Evolutionary conservation across 2,888 invertebrate species (phyloP).

Genomic region (Orthosia gracilis): DNA sequence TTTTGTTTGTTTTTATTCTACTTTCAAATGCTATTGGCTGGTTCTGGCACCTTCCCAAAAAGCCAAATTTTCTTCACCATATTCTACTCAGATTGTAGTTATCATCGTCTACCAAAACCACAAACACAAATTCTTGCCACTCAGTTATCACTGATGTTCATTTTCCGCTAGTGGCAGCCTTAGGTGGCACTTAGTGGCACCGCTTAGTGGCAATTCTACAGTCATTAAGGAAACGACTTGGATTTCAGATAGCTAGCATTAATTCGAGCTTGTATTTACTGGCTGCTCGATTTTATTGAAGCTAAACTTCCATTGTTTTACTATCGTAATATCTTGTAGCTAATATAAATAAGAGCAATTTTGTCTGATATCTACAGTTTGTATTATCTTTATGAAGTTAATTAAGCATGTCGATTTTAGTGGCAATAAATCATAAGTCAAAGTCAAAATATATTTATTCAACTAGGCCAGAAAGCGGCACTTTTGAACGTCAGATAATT

Average conservation of each 20-base stretch:
- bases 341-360: neutral
- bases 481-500: no score
- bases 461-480: no score
- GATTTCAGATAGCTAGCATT: constrained; percentile 54
- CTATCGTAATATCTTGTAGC: neutral
- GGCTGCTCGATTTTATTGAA: constrained; percentile 34
- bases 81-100: neutral
- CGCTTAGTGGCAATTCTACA: constrained; percentile 60
- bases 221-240: constrained; percentile 62
- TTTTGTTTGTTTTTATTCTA: neutral
- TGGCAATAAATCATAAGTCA: no score
- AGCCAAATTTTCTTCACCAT: no score
- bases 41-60: neutral
- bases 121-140: constrained; percentile 8
- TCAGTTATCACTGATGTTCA: constrained; percentile 39
- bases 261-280: constrained; percentile 44
- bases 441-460: no score
- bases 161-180: constrained; percentile 42
- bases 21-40: neutral
- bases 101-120: neutral
- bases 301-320: constrained; percentile 13
- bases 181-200: constrained; percentile 53
- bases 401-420: no score
- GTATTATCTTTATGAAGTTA: neutral
- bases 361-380: neutral